Percentiles rank a stretch among this genome's conserved stretches.
Evolutionary conservation across 2,888 invertebrate genomes (phyloP).

Genomic region (Aspidapion aeneum): DNA sequence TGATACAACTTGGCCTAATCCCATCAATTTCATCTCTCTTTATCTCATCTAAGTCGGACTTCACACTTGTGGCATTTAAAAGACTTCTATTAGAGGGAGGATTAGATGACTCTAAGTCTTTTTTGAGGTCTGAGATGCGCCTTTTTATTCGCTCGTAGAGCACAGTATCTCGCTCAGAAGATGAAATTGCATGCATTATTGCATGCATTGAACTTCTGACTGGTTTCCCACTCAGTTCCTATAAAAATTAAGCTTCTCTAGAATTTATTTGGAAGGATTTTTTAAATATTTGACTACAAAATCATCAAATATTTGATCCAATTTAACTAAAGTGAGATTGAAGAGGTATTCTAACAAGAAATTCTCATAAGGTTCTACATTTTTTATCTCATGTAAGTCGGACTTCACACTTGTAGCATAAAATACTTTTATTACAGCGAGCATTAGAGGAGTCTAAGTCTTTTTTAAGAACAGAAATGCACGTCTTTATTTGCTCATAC

Average conservation of each 20-base stretch:
- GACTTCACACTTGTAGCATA: not conserved
- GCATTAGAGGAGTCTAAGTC: too few relatives aligned
- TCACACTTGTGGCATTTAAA: not conserved
- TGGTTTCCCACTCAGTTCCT: conserved; percentile 22
- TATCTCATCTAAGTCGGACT: not conserved
- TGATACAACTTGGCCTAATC: not conserved
- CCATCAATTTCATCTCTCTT: not conserved
- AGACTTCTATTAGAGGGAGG: not conserved
- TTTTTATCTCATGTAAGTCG: too few relatives aligned
- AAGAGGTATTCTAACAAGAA: too few relatives aligned
- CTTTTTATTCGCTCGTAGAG: conserved; percentile 18
- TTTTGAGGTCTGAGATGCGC: conserved; percentile 4
- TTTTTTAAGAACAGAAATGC: too few relatives aligned
- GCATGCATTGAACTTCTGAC: conserved; percentile 21
- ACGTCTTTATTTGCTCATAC: too few relatives aligned
- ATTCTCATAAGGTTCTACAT: too few relatives aligned
- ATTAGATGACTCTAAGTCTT: not conserved
- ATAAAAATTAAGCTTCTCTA: too few relatives aligned
- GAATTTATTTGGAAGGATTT: too few relatives aligned
- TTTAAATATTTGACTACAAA: too few relatives aligned
- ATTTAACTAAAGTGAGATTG: too few relatives aligned
- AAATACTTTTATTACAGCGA: too few relatives aligned
- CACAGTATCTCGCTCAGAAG: conserved; percentile 5
- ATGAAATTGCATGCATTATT: conserved; percentile 21
- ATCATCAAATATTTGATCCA: too few relatives aligned